Evolutionary conservation across 1,140 invertebrate species (phyloP).

Genomic region (Drosophila serrata): DNA sequence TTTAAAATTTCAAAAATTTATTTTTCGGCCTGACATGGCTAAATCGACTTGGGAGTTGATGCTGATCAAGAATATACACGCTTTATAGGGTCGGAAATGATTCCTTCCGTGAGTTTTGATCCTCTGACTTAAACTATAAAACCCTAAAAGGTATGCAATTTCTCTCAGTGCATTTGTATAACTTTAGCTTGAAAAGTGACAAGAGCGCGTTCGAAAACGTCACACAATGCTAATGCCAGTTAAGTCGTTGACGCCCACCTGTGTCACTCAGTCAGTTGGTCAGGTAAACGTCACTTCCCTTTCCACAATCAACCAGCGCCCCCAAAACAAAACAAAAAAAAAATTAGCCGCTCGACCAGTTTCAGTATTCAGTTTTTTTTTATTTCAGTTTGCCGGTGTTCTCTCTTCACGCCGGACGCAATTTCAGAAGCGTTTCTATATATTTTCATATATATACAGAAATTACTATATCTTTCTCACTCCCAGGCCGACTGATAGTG

Average conservation of each 20-base stretch:
- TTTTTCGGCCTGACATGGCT: too few relatives aligned
- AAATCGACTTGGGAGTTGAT: too few relatives aligned
- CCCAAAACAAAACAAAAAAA: slow-evolving; percentile 20
- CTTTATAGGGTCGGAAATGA: too few relatives aligned
- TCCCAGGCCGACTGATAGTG: slow-evolving; percentile 42
- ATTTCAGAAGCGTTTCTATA: slow-evolving; percentile 47
- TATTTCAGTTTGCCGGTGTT: slow-evolving; percentile 70
- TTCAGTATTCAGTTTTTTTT: slow-evolving; percentile 25
- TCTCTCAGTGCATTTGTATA: slow-evolving; percentile 17
- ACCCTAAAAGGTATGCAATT: too few relatives aligned
- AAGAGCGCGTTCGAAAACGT: slow-evolving; percentile 29
- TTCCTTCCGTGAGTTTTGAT: too few relatives aligned
- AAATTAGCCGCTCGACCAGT: slow-evolving; percentile 43
- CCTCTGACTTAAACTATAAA: too few relatives aligned
- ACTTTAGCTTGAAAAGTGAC: slow-evolving; percentile 27
- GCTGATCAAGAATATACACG: too few relatives aligned
- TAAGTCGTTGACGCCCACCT: slow-evolving; percentile 75
- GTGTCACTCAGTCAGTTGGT: slow-evolving; percentile 57
- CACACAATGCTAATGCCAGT: slow-evolving; percentile 67
- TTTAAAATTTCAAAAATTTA: too few relatives aligned
- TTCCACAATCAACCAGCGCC: slow-evolving; percentile 45
- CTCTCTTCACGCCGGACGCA: slow-evolving; percentile 66
- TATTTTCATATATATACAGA: background rate
- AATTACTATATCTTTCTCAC: background rate
- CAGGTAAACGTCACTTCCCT: slow-evolving; percentile 59